Conservation (phyloP, 2,113 vertebrate genomes). For the Macrotis lagotis region DNA sequence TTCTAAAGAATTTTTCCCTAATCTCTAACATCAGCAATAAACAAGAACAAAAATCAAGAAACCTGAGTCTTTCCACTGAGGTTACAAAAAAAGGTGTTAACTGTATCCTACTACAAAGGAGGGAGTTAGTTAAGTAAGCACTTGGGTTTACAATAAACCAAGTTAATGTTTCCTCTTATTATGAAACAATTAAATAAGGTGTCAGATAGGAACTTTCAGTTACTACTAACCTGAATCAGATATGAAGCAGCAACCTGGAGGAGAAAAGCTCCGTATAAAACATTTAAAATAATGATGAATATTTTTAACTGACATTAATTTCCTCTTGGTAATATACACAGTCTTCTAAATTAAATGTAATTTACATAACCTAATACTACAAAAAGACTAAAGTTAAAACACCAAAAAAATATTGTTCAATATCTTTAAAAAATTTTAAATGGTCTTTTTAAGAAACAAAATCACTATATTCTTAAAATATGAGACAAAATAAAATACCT, state of each 20-base stretch:
- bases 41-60: background rate
- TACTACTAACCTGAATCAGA: constrained; percentile 76
- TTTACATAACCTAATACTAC: constrained; percentile 19
- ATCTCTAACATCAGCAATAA: constrained; percentile 37
- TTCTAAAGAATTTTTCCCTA: constrained; percentile 36
- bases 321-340: constrained; percentile 50
- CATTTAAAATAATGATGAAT: constrained; percentile 49
- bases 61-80: constrained; percentile 39
- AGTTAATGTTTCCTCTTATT: constrained; percentile 60
- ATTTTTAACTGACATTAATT: constrained; percentile 42
- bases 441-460: constrained; percentile 33
- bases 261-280: constrained; percentile 77
- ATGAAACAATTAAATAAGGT: constrained; percentile 68
- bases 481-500: constrained; percentile 85
- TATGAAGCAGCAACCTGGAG: constrained; percentile 73
- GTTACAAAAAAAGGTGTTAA: constrained; percentile 52
- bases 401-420: background rate
- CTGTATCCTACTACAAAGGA: constrained; percentile 34
- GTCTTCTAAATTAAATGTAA: constrained; percentile 35
- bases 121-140: constrained; percentile 60
- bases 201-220: constrained; percentile 70
- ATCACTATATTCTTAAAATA: constrained; percentile 29
- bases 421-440: background rate
- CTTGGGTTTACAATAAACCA: constrained; percentile 47
- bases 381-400: background rate